Evolutionary conservation across 37 sponge, comb jelly and placozoan species (phyloP), one percentile per base, ranked within the genome.

Genomic region (Halisarca cf. caerulea): DNA sequence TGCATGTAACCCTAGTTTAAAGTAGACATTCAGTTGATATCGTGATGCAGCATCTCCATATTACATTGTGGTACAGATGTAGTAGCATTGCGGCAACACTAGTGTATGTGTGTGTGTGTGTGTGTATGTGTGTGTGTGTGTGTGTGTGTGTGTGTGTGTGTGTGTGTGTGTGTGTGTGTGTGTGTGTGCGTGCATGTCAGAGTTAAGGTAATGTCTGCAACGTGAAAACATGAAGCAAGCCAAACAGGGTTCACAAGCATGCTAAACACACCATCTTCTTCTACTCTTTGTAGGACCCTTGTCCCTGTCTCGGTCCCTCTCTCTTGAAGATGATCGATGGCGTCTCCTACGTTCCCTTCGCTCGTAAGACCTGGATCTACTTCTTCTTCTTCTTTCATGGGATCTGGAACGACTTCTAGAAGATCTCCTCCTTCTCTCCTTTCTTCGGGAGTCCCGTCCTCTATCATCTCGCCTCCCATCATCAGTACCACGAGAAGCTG

Each of bases 331-430:
- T 54, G 88, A 82, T 21, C 88, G 28, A 4, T 60, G 66, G 21
- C 86, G 28, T 0, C 80, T 66, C 37, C 80, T 54, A 2, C 32
- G 17, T 27, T 42, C 23, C 25, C 77, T 42, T 47, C 88, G 15
- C 9, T 73, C 72, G 24, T 53, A 60, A 32, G 88, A 87, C 44
- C 66, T 73, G 2, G 57, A 72, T 39, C 88, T 68, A 23, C 58
- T 69, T 30, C 83, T 27, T 45, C 83, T 82, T 23, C 79, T 82
- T 27, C 84, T 39, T 20, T 81, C 88, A 28, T 51, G 58, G 59
- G 86, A 86, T 40, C 58, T 80, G 8, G 87, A 86, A 14, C 87
- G n/a, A 83, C 54, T 42, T 15, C 82, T 39, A 32, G 34, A 32
- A 64, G 59, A 80, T 14, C 60, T 17, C 18, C 81, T 33, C 23